Base-by-base conservation (phyloP, 2,113 vertebrate species). In the Oryzias woworae region DNA sequence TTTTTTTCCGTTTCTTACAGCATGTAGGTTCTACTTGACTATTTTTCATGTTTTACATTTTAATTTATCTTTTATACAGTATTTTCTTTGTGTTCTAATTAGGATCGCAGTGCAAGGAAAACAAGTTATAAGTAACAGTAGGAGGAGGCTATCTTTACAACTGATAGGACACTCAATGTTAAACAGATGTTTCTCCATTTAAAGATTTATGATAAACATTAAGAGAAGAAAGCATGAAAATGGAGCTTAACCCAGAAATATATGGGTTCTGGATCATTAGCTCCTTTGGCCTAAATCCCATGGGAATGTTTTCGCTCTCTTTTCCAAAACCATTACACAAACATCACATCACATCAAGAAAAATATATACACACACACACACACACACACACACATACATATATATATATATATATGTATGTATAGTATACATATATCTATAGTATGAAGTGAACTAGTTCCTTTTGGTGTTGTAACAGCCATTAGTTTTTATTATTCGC, bases 21-120 rank as follows among this genome's bases (percentile, higher is more conserved):
- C n/a, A 8, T 48, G 24, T 36, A 45, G 22, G 41, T 43, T 53
- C 2, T 54, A 22, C 26, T 36, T 18, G 15, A 45, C 24, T 4
- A 28, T 6, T 5, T 28, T 1, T 28, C 8, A 8, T 12, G 2
- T 36, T 12, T 10, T 36, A 36, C 8, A 10, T 36, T 36, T 2
- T 18, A 15, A 17, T 8, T 24, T 15, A 53, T 6, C 3, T 44
- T 22, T 26, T 4, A 62, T 50, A 54, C 51, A 62, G 46, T 31
- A 26, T 53, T 5, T 49, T 62, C 62, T 48, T 55, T 31, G 23
- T 46, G 53, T 70, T 69, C 56, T 46, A 20, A 68, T 66, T 7
- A 23, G 22, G 12, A 22, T 67, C 48, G 51, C 26, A 42, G 55
- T 65, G 65, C 24, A 58, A 43, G 6, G 58, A 50, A n/a, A 53